These are phyloP conservation scores for Amiota mariae DNA, from an alignment of 2,888 invertebrate genomes.

Conservation along the genomic window DNA sequence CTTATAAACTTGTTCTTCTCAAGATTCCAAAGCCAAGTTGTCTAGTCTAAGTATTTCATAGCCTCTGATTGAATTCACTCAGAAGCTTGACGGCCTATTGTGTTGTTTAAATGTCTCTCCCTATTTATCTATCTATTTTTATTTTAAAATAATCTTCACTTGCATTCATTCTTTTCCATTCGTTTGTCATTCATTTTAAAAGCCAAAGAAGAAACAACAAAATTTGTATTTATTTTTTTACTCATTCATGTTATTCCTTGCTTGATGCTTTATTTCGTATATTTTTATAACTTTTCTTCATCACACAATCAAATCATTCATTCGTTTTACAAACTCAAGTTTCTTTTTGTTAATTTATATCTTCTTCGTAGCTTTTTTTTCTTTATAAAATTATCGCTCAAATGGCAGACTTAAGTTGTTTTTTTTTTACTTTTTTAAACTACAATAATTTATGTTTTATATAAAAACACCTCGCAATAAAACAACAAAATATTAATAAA, in stretches of 20 bases:
- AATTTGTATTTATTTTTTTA: neutral
- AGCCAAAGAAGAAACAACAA: too few species aligned
- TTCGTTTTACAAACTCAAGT: constrained; percentile 23
- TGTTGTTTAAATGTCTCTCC: too few species aligned
- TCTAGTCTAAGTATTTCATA: too few species aligned
- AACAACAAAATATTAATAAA: neutral
- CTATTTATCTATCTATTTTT: too few species aligned
- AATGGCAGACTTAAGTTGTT: constrained; percentile 16
- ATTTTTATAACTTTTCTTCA: neutral
- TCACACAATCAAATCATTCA: neutral
- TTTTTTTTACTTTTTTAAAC: neutral
- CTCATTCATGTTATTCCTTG: constrained; percentile 27
- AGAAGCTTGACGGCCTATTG: too few species aligned
- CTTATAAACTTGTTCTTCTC: too few species aligned
- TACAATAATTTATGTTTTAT: constrained; percentile 5
- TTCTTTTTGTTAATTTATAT: neutral
- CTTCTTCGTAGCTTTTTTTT: neutral
- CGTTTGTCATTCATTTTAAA: too few species aligned
- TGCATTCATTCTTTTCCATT: too few species aligned
- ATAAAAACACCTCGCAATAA: neutral
- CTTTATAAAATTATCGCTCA: constrained; percentile 10
- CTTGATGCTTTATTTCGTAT: constrained; percentile 27
- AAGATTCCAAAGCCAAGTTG: too few species aligned
- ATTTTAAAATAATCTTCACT: too few species aligned
- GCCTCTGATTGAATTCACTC: too few species aligned